Evolutionary conservation across 2,113 vertebrate species (phyloP), one percentile per base, ranked within the genome.

Genomic region (Scopus umbretta): DNA sequence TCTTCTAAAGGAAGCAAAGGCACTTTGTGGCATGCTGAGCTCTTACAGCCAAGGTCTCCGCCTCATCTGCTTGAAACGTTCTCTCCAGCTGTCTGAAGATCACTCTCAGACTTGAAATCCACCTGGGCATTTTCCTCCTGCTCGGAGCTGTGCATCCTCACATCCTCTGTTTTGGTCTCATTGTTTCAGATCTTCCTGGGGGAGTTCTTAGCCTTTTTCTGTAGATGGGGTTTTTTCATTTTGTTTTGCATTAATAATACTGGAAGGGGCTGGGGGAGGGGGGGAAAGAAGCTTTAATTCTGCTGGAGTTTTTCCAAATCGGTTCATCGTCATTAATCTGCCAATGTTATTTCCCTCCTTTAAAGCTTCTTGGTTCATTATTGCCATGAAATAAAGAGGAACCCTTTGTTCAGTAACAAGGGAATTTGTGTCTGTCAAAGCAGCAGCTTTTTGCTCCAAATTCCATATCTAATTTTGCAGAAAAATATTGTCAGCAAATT

Each of bases 401-500:
- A 84, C 80, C 79, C 89, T 94, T 97, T 83, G 92, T 96, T 94
- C 75, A 53, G 90, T 62, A 92, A 66, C 88, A 84, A 88, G 96
- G 79, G 95, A 95, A 96, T 92, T 90, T 42, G 23, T 87, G 92
- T 61, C 86, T 96, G 89, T 96, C 92, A 90, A 87, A 70, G 58
- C 93, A 93, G 91, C 93, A 91, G 85, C 73, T 95, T 87, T 94
- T 95, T 97, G 91, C 94, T 94, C 88, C 58, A 85, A 90, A 96
- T 89, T 95, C 94, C 72, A 14, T 81, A 95, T 75, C 89, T 95
- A 92, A 95, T 96, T 95, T 92, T 80, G 94, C 75, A 93, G 86
- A 96, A 96, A 81, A 94, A 92, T 90, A 85, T 70, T 94, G 93
- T 97, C 95, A 96, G 90, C 95, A 96, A 97, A 97, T 92, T 91